These are phyloP conservation scores for Apamea crenata DNA, from an alignment of 2,888 invertebrate species.

Conservation along the genomic window DNA sequence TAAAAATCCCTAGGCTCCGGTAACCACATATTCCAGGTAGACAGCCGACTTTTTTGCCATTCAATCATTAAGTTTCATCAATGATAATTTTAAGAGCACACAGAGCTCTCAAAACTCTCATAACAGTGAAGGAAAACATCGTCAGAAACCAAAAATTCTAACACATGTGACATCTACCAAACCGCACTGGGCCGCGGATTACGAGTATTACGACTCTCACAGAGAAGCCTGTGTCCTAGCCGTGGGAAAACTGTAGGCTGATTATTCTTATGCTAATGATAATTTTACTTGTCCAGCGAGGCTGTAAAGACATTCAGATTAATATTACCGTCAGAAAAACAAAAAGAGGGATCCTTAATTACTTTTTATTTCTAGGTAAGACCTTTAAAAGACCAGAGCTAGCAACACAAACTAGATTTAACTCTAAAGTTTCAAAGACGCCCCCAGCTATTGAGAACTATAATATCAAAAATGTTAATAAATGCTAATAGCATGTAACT, in stretches of 20 bases:
- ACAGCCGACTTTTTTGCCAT: not conserved
- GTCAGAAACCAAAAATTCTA: too few species aligned
- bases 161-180: too few species aligned
- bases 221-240: too few species aligned
- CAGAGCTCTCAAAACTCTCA: too few species aligned
- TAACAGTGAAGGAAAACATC: too few species aligned
- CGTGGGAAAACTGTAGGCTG: too few species aligned
- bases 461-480: constrained; percentile 56
- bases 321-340: not conserved
- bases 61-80: not conserved
- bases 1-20: not conserved
- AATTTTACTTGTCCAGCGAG: not conserved
- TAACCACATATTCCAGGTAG: not conserved
- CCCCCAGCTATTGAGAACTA: constrained; percentile 12
- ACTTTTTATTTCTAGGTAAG: not conserved
- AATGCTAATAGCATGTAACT: constrained; percentile 60
- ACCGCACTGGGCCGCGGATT: too few species aligned
- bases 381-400: constrained; percentile 3
- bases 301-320: not conserved
- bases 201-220: too few species aligned
- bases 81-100: not conserved
- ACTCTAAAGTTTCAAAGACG: constrained; percentile 22
- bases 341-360: not conserved
- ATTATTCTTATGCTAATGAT: too few species aligned
- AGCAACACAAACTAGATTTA: constrained; percentile 11